Evolutionary conservation across 2,113 vertebrate genomes (phyloP), one percentile per base, ranked within the genome.

Genomic region (Galeopterus variegatus): DNA sequence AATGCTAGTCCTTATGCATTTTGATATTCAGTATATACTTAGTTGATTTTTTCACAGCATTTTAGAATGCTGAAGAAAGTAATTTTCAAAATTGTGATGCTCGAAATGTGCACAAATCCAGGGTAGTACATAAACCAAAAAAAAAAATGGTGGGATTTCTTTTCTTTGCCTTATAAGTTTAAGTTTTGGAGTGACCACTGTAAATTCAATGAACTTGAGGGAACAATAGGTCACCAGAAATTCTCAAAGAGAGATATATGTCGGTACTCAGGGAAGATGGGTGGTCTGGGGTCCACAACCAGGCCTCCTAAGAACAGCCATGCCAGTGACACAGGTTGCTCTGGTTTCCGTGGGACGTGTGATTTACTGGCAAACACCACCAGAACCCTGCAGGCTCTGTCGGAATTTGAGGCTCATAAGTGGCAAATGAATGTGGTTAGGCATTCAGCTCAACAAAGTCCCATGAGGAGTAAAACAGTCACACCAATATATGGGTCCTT

Each of bases 191-290:
- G 28, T 52, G 60, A 83, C 54, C 17, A 5, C 41, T 73, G 6
- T 28, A 85, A 90, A 94, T 89, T 92, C 80, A 73, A 33, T 52
- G 75, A 73, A 70, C 58, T 45, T 21, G 5, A 70, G 48, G 62
- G 45, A 77, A 93, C 0, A 48, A 36, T 9, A n/a, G 76, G 14
- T 24, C 85, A 52, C n/a, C 26, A 69, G 76, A 83, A 89, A 79
- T 65, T 83, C 58, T 94, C 73, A 36, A 28, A 54, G 54, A 70
- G n/a, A 86, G 67, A 73, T 84, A 58, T 45, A 94, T 75, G 54
- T 41, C 81, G 73, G 64, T 7, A 75, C 60, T 76, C 79, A 8
- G 52, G 19, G 45, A 95, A 75, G 81, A 65, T 3, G 45, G 24
- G 80, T 48, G 54, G 28, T 58, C 73, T 36, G 3, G 65, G 64